Percentiles rank a stretch among this genome's conserved stretches.
phyloP scores from a whole-genome alignment of 2,797 vertebrate species.

The Lates japonicus region DNA sequence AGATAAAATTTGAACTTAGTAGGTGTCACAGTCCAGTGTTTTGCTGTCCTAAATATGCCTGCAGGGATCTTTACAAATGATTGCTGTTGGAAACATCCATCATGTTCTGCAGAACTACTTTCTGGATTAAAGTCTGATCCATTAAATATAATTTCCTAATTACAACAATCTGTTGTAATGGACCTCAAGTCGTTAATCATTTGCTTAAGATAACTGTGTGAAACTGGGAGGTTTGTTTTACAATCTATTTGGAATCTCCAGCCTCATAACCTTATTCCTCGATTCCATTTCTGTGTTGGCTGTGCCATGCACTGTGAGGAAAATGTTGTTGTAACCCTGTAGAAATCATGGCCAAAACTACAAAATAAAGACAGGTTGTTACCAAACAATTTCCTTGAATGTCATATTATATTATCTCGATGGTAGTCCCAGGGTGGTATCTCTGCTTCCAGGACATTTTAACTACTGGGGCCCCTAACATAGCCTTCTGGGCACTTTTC shows the following conservation, averaged over 20 bases:
- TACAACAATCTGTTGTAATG: neutral
- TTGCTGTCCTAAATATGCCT: neutral
- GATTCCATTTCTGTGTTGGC: neutral
- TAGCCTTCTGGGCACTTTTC: constrained; percentile 50
- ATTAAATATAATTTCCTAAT: neutral
- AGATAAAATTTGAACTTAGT: neutral
- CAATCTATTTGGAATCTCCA: constrained; percentile 3
- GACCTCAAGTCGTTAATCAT: neutral
- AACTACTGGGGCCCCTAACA: constrained; percentile 43
- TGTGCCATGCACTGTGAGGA: neutral
- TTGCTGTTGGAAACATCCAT: neutral
- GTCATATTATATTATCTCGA: constrained; percentile 54
- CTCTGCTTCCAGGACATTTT: constrained; percentile 46
- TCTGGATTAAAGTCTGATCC: neutral
- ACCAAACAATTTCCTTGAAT: constrained; percentile 51
- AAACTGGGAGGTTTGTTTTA: constrained; percentile 5
- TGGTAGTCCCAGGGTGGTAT: constrained; percentile 40
- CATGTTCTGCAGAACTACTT: neutral
- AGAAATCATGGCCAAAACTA: constrained; percentile 14
- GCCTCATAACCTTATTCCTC: constrained; percentile 3
- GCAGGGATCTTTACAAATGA: neutral
- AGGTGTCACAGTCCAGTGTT: neutral
- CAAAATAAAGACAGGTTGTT: constrained; percentile 32
- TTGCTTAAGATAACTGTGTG: neutral
- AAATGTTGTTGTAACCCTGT: constrained; percentile 37